A percentile compares a stretch with the other conserved stretches of the same genome.
These are phyloP conservation scores for Hyperoplus immaculatus DNA, from an alignment of 2,797 vertebrate species.

Conservation along the genomic window DNA sequence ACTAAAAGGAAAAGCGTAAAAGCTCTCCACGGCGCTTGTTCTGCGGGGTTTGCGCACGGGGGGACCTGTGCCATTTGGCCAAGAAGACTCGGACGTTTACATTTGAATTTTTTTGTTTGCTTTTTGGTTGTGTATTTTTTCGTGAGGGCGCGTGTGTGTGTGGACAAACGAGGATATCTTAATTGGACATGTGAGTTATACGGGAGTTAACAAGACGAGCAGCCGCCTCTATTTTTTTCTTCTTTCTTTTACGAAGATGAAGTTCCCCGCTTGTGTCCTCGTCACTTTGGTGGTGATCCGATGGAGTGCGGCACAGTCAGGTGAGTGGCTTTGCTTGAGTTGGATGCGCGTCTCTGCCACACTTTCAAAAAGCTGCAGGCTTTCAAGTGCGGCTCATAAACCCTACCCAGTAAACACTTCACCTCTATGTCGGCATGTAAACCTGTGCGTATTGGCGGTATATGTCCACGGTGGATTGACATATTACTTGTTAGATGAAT, in stretches of 20 bases:
- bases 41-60: conserved; percentile 13
- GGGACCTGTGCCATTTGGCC: conserved; percentile 44
- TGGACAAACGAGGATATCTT: conserved; percentile 71
- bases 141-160: neutral
- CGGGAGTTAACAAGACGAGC: conserved; percentile 72
- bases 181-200: conserved; percentile 84
- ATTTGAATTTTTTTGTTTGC: neutral
- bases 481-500: neutral
- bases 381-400: too few relatives aligned
- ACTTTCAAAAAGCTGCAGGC: too few relatives aligned
- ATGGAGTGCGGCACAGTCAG: conserved; percentile 82
- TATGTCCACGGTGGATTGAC: neutral
- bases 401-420: neutral
- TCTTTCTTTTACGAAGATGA: conserved; percentile 73
- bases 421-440: neutral
- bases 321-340: conserved; percentile 69
- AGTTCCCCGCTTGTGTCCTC: conserved; percentile 79
- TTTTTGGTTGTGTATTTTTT: conserved; percentile 12
- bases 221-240: conserved; percentile 19
- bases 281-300: conserved; percentile 76
- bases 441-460: neutral
- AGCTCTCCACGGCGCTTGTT: conserved; percentile 51
- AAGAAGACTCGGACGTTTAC: conserved; percentile 41
- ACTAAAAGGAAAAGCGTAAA: conserved; percentile 55
- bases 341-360: conserved; percentile 26